Conservation (phyloP, 1,140 invertebrate genomes). For the Monochamus saltuarius region DNA sequence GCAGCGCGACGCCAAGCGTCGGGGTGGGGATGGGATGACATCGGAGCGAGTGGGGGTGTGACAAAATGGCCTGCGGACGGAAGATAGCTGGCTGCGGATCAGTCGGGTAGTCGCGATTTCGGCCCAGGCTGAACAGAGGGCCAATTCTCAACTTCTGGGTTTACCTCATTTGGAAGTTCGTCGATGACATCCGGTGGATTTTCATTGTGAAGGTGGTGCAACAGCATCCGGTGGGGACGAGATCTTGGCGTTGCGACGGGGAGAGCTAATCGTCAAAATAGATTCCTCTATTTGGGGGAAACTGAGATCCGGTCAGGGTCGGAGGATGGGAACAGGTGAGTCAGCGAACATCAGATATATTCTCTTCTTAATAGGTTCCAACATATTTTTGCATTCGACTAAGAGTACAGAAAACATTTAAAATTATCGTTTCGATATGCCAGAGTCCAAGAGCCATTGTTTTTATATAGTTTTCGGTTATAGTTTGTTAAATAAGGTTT, state of each 20-base stretch:
- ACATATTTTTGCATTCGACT: too few relatives aligned
- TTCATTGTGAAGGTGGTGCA: background rate
- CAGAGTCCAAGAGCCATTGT: too few relatives aligned
- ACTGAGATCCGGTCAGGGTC: slow-evolving; percentile 46
- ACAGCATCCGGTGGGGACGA: background rate
- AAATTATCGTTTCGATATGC: too few relatives aligned
- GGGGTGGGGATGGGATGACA: slow-evolving; percentile 44
- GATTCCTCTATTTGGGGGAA: slow-evolving; percentile 51
- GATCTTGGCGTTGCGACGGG: slow-evolving; percentile 12
- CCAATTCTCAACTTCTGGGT: background rate
- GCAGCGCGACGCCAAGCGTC: slow-evolving; percentile 13
- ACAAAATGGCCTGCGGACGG: slow-evolving; percentile 53
- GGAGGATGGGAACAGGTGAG: slow-evolving; percentile 51
- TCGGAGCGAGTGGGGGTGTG: slow-evolving; percentile 47
- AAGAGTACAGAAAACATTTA: too few relatives aligned
- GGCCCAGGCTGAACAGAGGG: slow-evolving; percentile 3
- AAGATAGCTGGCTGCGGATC: slow-evolving; percentile 43
- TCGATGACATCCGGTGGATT: background rate
- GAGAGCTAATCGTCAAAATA: slow-evolving; percentile 41
- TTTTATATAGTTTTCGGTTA: too few relatives aligned
- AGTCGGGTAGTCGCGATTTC: slow-evolving; percentile 47
- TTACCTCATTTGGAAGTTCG: slow-evolving; percentile 11
- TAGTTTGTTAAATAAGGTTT: too few relatives aligned
- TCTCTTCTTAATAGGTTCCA: too few relatives aligned
- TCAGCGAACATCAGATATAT: background rate